phyloP scores from a whole-genome alignment of 2,888 invertebrate species.

The Philereme transversata region DNA sequence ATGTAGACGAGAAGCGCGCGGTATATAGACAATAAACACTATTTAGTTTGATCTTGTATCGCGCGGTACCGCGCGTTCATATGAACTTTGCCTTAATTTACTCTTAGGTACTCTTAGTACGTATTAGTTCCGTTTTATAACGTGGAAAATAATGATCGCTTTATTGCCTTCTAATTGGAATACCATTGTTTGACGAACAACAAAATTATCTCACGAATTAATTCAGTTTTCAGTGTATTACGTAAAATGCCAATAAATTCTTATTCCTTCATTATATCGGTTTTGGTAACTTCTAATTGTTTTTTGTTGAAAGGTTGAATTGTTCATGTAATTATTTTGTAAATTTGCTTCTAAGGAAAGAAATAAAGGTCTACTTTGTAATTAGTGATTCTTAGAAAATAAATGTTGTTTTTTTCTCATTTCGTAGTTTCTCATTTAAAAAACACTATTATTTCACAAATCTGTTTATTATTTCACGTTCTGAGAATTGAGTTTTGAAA shows the following conservation, averaged over 20 bases:
- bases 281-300: not conserved
- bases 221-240: not conserved
- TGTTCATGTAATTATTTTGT: not conserved
- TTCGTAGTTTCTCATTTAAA: too few species aligned
- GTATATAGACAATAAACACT: too few species aligned
- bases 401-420: too few species aligned
- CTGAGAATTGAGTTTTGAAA: conserved; percentile 1
- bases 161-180: too few species aligned
- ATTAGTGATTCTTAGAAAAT: too few species aligned
- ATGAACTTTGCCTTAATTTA: too few species aligned
- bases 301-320: not conserved
- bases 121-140: not conserved
- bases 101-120: not conserved
- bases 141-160: not conserved
- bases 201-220: not conserved
- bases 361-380: not conserved
- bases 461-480: not conserved
- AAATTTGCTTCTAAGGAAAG: not conserved
- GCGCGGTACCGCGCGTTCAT: too few species aligned
- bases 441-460: not conserved
- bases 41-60: too few species aligned
- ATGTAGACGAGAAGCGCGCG: too few species aligned
- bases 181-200: not conserved
- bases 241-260: conserved; percentile 1
- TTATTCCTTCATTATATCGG: not conserved